These are phyloP conservation scores for Ancistrus triradiatus DNA, from an alignment of 2,113 vertebrate species.

Conservation along the genomic window DNA sequence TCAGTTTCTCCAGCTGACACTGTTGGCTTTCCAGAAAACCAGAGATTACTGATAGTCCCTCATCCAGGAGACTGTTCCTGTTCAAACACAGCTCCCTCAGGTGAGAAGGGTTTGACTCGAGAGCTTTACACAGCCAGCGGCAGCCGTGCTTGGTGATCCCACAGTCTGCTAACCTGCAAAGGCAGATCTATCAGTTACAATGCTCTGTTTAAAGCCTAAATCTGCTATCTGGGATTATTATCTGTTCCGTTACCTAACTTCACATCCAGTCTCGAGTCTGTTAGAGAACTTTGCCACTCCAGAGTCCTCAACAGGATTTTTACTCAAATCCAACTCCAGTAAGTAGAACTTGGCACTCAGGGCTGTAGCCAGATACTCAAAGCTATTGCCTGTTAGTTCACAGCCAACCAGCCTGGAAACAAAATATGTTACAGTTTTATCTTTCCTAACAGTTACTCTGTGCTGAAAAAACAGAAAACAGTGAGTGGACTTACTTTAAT, in stretches of 20 bases:
- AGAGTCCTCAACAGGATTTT: constrained; percentile 43
- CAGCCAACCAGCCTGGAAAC: constrained; percentile 52
- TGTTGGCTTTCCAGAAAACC: constrained; percentile 19
- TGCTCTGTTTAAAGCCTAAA: constrained; percentile 40
- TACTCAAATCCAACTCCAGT: constrained; percentile 53
- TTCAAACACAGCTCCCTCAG: constrained; percentile 51
- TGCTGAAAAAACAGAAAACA: no score
- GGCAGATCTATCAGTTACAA: constrained; percentile 24
- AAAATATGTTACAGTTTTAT: constrained; percentile 7
- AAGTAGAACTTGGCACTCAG: constrained; percentile 45
- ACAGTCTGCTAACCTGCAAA: constrained; percentile 53
- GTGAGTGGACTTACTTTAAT: constrained; percentile 61
- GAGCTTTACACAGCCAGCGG: constrained; percentile 25
- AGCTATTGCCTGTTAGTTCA: constrained; percentile 28
- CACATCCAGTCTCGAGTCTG: constrained; percentile 38
- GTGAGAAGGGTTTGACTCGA: constrained; percentile 3
- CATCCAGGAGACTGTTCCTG: constrained; percentile 44
- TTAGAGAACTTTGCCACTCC: constrained; percentile 35
- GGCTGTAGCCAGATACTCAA: constrained; percentile 1
- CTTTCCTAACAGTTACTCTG: no score
- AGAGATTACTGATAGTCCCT: constrained; percentile 47
- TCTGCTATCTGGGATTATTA: no score
- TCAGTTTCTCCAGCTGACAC: constrained; percentile 46
- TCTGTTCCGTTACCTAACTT: no score
- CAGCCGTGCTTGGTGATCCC: constrained; percentile 43